Percentiles rank a stretch among this genome's conserved stretches.
Evolutionary conservation across 2,113 vertebrate genomes (phyloP).

Genomic region (pig (Sus scrofa)): T2T-Sscrofa CM000824.6:202835001-202835500

Average conservation of each 20-base stretch:
- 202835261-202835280: not conserved
- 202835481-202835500: not conserved
- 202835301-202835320: not conserved
- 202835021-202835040: too few relatives aligned
- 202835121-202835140: not conserved
- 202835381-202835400: not conserved
- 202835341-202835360: not conserved
- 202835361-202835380: not conserved
- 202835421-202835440: accelerated
- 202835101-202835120: not conserved
- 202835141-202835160: not conserved
- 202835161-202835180: not conserved
- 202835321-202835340: not conserved
- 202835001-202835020: not conserved
- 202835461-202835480: not conserved
- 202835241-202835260: not conserved
- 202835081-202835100: not conserved
- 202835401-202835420: not conserved
- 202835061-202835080: not conserved
- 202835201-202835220: not conserved
- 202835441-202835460: not conserved
- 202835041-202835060: not conserved
- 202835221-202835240: not conserved
- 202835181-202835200: not conserved
- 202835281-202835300: not conserved